Percentiles rank a stretch among this genome's conserved stretches.
Evolutionary conservation across 2,797 vertebrate species (phyloP).

Genomic region (Apogon talboti): DNA sequence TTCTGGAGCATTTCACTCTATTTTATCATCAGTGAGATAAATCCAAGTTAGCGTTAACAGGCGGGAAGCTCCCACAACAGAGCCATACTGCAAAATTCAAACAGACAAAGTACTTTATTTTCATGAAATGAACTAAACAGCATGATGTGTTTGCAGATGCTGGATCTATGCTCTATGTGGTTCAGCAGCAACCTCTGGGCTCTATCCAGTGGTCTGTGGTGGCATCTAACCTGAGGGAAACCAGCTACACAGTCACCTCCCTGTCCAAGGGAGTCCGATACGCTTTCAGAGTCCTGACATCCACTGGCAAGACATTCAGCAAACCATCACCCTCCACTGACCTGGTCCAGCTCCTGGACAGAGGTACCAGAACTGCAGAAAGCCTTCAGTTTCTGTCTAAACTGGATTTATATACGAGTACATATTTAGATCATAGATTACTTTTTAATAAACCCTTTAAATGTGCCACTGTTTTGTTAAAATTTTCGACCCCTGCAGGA

Average conservation of each 20-base stretch:
- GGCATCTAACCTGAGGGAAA: slow-evolving; percentile 85
- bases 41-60: no score
- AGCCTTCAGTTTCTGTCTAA: not conserved
- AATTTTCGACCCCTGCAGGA: slow-evolving; percentile 74
- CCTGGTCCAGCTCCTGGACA: slow-evolving; percentile 88
- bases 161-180: slow-evolving; percentile 86
- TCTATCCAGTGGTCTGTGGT: slow-evolving; percentile 90
- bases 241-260: slow-evolving; percentile 81
- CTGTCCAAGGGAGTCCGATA: slow-evolving; percentile 91
- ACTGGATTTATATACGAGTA: no score
- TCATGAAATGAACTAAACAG: not conserved
- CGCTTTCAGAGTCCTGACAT: slow-evolving; percentile 90
- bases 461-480: not conserved
- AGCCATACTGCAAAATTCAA: not conserved
- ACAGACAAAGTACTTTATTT: not conserved
- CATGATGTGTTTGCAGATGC: slow-evolving; percentile 78
- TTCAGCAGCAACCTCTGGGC: slow-evolving; percentile 94
- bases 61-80: no score
- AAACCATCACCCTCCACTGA: slow-evolving; percentile 90
- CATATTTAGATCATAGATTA: no score
- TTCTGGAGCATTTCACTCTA: no score
- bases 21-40: no score
- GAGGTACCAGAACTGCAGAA: slow-evolving; percentile 73
- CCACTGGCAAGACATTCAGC: slow-evolving; percentile 90
- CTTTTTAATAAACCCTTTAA: not conserved